Evolutionary conservation across 2,888 invertebrate genomes (phyloP).

Genomic region (Apeira syringaria): DNA sequence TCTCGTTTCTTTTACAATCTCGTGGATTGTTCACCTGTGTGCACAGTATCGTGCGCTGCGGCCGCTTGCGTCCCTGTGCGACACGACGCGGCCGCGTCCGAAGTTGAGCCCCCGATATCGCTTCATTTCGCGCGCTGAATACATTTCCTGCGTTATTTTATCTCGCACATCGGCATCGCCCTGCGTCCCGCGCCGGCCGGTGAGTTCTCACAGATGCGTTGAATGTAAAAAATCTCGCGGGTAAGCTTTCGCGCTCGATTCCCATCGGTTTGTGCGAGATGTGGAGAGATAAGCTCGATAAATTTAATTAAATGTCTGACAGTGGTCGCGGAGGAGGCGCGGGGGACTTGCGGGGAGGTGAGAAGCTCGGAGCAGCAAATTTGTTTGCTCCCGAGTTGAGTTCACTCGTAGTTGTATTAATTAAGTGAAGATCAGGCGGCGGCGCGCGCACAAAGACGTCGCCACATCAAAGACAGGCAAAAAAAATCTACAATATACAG

Average conservation of each 20-base stretch:
- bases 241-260: slow-evolving; percentile 59
- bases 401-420: slow-evolving; percentile 60
- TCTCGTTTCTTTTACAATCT: slow-evolving; percentile 54
- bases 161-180: slow-evolving; percentile 21
- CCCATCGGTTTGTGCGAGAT: slow-evolving; percentile 65
- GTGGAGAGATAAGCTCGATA: slow-evolving; percentile 73
- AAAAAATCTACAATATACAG: no score
- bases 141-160: slow-evolving; percentile 42
- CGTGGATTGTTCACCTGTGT: slow-evolving; percentile 48
- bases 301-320: slow-evolving; percentile 75
- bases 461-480: slow-evolving; percentile 36
- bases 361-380: slow-evolving; percentile 53
- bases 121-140: slow-evolving; percentile 43
- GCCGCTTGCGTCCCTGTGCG: slow-evolving; percentile 47
- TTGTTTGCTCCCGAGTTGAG: slow-evolving; percentile 61
- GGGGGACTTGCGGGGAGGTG: slow-evolving; percentile 23
- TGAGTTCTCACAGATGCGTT: slow-evolving; percentile 59
- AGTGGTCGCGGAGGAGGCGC: slow-evolving; percentile 21
- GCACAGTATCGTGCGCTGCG: no score
- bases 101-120: slow-evolving; percentile 31
- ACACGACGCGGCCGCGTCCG: neutral
- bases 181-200: slow-evolving; percentile 22
- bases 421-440: slow-evolving; percentile 56
- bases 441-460: slow-evolving; percentile 47
- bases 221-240: slow-evolving; percentile 63